Evolutionary conservation across 2,888 invertebrate genomes (phyloP), one percentile per base, ranked within the genome.

Genomic region (Prosopocoilus inquinatus): DNA sequence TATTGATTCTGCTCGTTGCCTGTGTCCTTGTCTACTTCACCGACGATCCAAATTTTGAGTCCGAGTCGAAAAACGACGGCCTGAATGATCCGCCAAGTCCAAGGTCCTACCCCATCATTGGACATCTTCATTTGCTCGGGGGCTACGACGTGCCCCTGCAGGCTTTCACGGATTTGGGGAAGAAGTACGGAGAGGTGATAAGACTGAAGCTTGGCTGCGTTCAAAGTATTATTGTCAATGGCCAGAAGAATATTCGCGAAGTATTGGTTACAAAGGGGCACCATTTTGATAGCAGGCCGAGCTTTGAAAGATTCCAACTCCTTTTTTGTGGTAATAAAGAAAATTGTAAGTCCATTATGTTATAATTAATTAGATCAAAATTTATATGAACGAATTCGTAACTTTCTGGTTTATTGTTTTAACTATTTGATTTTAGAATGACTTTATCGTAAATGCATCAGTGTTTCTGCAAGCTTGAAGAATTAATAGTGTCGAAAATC

Each of bases 291-390:
- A 82, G 84, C 59, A 76, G 88, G 48, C 86, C 87, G 0, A 82
- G 84, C 70, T 87, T 88, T 69, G 68, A 77, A 50, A 77, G 88
- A 59, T 86, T 85, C 72, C 79, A 83, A 59, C 75, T 80, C 46
- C 79, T 87, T 13, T 88, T 87, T 73, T 79, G 81, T 53, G 86
- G 85, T 38, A 80, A 85, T 71, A 84, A 84, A 68, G 82, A 86
- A 67, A 85, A 86, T 70, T 86, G 87, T 87, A 79, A 86, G 87
- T 81, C 60, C 7, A 28, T 28, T 28, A 20, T 20, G 20, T 2
- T 20, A 20, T 34, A 5, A 43, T 32, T 53, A 47, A 9, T 44
- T 51, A 9, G 20, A 9, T 51, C 35, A 12, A 9, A 11, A 9
- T 44, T 39, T 33, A 43, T 43, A n/a, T 43, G 43, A 12, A 2